Evolutionary conservation across 2,113 vertebrate genomes (phyloP).

Genomic region (Eulemur macaco): DNA sequence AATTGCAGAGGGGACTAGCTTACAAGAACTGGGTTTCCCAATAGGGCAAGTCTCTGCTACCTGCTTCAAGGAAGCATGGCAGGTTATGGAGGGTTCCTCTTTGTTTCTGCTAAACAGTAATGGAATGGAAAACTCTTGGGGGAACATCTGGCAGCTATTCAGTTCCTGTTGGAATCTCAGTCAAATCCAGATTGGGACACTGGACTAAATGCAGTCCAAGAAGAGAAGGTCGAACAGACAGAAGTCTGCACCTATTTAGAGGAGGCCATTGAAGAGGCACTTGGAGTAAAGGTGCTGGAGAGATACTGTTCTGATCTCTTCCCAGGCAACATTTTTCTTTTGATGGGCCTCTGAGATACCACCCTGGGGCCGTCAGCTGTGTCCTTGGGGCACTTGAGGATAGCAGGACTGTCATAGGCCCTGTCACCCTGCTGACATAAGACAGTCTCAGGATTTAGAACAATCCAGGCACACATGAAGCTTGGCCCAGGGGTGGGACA

Average conservation of each 20-base stretch:
- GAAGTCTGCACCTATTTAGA: conserved; percentile 28
- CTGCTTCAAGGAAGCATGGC: not conserved
- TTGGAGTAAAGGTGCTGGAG: not conserved
- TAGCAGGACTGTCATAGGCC: conserved; percentile 27
- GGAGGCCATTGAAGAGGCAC: not conserved
- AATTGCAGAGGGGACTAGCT: not conserved
- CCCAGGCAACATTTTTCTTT: conserved; percentile 35
- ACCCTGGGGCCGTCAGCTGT: conserved; percentile 10
- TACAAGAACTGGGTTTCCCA: not conserved
- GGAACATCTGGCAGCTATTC: conserved; percentile 32
- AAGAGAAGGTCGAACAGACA: not conserved
- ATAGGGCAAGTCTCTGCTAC: not conserved
- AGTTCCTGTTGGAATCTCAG: conserved; percentile 31
- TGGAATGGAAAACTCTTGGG: conserved; percentile 43
- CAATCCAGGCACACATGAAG: conserved; percentile 35
- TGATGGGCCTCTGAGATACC: not conserved
- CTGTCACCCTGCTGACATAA: conserved; percentile 26
- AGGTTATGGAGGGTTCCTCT: not conserved
- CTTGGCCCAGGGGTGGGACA: not conserved
- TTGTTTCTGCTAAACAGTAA: conserved; percentile 37
- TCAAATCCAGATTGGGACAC: conserved; percentile 39
- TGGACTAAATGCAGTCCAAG: conserved; percentile 13
- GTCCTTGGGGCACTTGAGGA: conserved; percentile 34
- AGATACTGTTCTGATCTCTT: conserved; percentile 38
- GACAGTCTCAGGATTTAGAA: conserved; percentile 51